Percentiles rank a stretch among this genome's conserved stretches.
These are phyloP conservation scores for Cybosia mesomella DNA, from an alignment of 2,888 invertebrate species.

Conservation along the genomic window DNA sequence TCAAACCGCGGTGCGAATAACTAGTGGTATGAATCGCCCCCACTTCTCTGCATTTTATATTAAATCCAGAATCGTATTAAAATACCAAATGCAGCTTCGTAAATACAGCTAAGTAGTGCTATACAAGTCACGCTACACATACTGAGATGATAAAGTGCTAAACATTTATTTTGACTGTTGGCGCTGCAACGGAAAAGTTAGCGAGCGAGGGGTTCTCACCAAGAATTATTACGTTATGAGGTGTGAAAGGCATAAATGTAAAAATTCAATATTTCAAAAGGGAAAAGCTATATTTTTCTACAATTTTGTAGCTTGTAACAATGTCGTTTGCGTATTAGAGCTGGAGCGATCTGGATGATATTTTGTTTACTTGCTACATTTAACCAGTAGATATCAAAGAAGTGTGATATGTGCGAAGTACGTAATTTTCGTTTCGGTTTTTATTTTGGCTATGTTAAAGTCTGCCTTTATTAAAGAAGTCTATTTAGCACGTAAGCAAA, in stretches of 20 bases:
- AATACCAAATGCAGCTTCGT: neutral
- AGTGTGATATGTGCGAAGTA: neutral
- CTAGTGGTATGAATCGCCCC: too few species aligned
- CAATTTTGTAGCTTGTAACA: conserved; percentile 71
- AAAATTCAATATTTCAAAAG: conserved; percentile 84
- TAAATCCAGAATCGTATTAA: neutral
- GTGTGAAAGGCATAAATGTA: conserved; percentile 86
- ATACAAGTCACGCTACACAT: conserved; percentile 57
- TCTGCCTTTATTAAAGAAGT: neutral
- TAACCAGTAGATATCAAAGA: conserved; percentile 17
- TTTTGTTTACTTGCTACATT: conserved; percentile 42
- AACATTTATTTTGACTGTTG: conserved; percentile 86
- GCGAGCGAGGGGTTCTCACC: conserved; percentile 71
- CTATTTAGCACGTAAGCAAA: neutral
- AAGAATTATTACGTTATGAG: conserved; percentile 87
- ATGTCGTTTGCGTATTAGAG: conserved; percentile 64
- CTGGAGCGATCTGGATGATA: conserved; percentile 28
- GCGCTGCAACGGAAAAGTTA: conserved; percentile 81
- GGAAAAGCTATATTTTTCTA: conserved; percentile 74
- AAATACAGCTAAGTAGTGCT: conserved; percentile 19
- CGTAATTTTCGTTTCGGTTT: neutral
- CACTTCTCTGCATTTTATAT: too few species aligned
- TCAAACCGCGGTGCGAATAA: too few species aligned
- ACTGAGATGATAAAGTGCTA: conserved; percentile 78
- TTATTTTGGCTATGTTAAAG: neutral